Evolutionary conservation across 2,113 vertebrate species (phyloP).

Genomic region (Festucalex cinctus): DNA sequence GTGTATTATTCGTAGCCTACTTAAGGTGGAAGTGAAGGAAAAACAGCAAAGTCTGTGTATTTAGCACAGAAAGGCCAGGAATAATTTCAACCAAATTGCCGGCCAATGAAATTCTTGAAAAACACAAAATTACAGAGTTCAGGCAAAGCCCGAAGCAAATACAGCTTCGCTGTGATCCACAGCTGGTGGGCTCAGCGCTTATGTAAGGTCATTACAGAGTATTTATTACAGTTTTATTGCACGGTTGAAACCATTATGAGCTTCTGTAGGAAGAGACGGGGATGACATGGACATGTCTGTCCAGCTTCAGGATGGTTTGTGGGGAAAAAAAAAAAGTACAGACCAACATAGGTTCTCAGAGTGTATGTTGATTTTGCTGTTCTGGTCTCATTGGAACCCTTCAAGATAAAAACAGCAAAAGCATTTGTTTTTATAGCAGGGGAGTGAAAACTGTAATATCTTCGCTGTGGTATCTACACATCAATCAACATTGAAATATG

Average conservation of each 20-base stretch:
- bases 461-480: background rate
- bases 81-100: conserved; percentile 13
- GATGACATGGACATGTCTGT: conserved; percentile 4
- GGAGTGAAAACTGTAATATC: conserved; percentile 12
- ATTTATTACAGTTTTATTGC: conserved; percentile 58
- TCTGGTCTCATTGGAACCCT: too few species aligned
- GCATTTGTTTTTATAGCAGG: too few species aligned
- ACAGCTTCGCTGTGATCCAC: conserved; percentile 42
- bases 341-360: too few species aligned
- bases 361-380: too few species aligned
- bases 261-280: conserved; percentile 12
- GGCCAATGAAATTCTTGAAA: conserved; percentile 53
- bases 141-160: conserved; percentile 23
- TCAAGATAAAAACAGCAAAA: too few species aligned
- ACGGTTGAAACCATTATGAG: conserved; percentile 48
- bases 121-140: conserved; percentile 35
- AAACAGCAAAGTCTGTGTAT: background rate
- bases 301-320: background rate
- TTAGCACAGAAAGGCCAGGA: conserved; percentile 9
- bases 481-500: background rate
- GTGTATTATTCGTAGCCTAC: background rate
- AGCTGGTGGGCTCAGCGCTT: conserved; percentile 55
- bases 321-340: too few species aligned
- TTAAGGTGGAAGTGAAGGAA: conserved; percentile 4
- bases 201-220: conserved; percentile 62